Evolutionary conservation across 2,113 vertebrate genomes (phyloP), one percentile per base, ranked within the genome.

Genomic region (Ia io): DNA sequence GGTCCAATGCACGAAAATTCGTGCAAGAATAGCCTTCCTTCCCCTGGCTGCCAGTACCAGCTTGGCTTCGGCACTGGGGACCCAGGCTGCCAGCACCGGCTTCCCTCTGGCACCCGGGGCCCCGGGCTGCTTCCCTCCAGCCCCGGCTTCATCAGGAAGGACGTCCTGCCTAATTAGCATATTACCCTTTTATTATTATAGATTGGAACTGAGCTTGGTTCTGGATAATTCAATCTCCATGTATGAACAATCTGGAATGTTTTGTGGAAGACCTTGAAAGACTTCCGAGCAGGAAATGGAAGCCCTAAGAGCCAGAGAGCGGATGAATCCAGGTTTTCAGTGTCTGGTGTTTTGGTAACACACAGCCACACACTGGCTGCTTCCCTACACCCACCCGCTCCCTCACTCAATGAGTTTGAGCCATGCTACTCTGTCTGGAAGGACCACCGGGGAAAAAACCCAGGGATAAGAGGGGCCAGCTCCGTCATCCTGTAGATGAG

Each of bases 241-340:
- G 80, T 65, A 35, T 23, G 82, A 96, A 82, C 78, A 65, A 78
- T 20, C 40, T 93, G 65, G 40, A 74, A 56, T 40, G 67, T n/a
- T 95, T 77, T 71, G 47, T 56, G 49, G 70, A 87, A 93, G 95
- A 87, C 56, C 65, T 87, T 76, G 82, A 94, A 61, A 80, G 63
- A 28, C 89, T 93, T 96, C 89, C 12, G 20, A 87, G 89, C 74
- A 47, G 69, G 69, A 79, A 89, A 78, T 35, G 83, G 77, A 79
- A 77, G 73, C n/a, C 10, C 5, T 30, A 35, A 84, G 44, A 47
- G 47, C 5, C 69, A 51, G 77, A 63, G 79, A 89, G 25, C 6
- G 10, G 84, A 28, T 23, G 47, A 89, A 84, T 56, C 44, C 40
- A 61, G 77, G 67, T 44, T 90, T 89, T 80, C 42, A 35, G 47